Base-by-base conservation (phyloP, 2,888 invertebrate species). In the Epirrhoe alternata region DNA sequence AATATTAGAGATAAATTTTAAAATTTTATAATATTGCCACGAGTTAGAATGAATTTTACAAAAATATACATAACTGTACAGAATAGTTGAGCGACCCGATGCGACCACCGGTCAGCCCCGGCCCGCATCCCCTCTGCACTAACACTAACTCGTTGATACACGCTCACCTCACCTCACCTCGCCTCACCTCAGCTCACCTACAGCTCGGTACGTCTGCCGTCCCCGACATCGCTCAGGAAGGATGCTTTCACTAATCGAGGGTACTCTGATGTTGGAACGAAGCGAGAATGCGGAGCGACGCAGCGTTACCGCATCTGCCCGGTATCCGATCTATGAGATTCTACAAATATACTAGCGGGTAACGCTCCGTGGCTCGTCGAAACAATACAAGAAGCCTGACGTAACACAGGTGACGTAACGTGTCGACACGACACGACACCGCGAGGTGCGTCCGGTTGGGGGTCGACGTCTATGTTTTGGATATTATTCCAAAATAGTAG, bases 51-150 rank as follows among this genome's bases (percentile, higher is more conserved):
- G 87, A 90, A 90, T 90, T 90, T 87, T 92, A 92, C 90, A 92
- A 92, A 92, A 92, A 92, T 92, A 92, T 92, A 91, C 90, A 92
- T 86, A 89, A 67, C 90, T 90, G 90, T 92, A 92, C 92, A 91
- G 84, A 68, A 86, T 86, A 88, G 89, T 87, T 82, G 87, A 86
- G 90, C 88, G 89, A 87, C 87, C 79, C 89, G 80, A 82, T 81
- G 86, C 82, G 74, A 73, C 72, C 85, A 85, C 84, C 77, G 86
- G 86, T 83, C 87, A 75, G 76, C 86, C 83, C 84, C 79, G 78
- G 72, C 71, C 69, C 62, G 67, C 67, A 66, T 61, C 57, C 49
- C 52, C 12, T 61, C 74, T 74, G 74, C 78, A 82, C 86, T 90
- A 87, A 89, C 81, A 80, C 90, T 92, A 91, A 89, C 91, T 92